Evolutionary conservation across 2,113 vertebrate species (phyloP).

Genomic region (Pampusana beccarii): DNA sequence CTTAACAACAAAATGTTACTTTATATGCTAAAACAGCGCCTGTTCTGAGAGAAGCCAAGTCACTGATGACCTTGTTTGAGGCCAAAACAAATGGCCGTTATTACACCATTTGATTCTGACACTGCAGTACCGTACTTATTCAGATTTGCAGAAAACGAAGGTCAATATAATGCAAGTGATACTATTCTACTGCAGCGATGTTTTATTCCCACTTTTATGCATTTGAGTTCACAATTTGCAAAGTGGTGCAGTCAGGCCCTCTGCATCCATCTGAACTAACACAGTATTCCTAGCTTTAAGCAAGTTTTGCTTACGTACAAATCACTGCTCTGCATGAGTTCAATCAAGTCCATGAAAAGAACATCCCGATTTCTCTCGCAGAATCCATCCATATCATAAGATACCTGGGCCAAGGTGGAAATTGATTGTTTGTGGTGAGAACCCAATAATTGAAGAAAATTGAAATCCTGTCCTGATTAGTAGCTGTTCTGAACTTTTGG

Average conservation of each 20-base stretch:
- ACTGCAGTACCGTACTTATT: neutral
- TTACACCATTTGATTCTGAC: neutral
- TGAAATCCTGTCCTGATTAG: neutral
- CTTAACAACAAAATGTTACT: neutral
- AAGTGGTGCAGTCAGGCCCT: neutral
- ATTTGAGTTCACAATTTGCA: neutral
- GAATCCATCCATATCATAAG: constrained; percentile 97
- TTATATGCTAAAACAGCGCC: neutral
- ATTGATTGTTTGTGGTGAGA: constrained; percentile 47
- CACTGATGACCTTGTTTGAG: neutral
- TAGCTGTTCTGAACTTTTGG: neutral
- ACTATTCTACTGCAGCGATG: neutral
- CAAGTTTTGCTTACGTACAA: constrained; percentile 81
- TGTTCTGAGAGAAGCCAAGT: neutral
- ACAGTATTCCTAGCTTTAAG: neutral
- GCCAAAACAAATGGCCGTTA: neutral
- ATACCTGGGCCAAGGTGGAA: constrained; percentile 83
- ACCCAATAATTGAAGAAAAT: constrained; percentile 25
- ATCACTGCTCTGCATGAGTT: constrained; percentile 98
- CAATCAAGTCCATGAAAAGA: constrained; percentile 95
- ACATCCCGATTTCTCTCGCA: constrained; percentile 98
- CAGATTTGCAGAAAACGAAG: neutral
- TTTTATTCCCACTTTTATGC: neutral
- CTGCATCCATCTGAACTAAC: neutral
- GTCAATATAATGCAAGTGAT: neutral